These are phyloP conservation scores for Trichacis sp. DNA, from an alignment of 2,888 invertebrate species.

Conservation along the genomic window DNA sequence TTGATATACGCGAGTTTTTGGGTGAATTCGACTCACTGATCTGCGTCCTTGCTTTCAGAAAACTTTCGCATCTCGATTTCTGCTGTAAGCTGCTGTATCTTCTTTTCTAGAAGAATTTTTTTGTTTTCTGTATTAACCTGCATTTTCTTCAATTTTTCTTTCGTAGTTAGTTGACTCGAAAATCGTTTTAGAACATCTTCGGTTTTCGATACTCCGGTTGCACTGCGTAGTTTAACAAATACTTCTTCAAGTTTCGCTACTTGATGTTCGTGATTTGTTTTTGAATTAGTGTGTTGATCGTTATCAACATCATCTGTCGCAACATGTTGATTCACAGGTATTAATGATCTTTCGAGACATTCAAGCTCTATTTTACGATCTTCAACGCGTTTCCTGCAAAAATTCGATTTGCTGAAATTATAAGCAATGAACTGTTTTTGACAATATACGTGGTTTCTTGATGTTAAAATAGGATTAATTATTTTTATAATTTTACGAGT, in stretches of 20 bases:
- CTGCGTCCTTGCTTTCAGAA: conserved; percentile 83
- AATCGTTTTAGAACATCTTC: conserved; percentile 83
- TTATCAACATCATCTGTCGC: conserved; percentile 59
- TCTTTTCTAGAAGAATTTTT: conserved; percentile 78
- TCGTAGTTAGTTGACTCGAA: conserved; percentile 80
- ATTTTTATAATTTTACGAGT: no score
- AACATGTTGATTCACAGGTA: conserved; percentile 72
- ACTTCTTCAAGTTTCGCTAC: conserved; percentile 71
- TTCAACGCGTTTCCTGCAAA: conserved; percentile 75
- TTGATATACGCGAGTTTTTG: no score
- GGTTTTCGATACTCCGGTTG: conserved; percentile 81
- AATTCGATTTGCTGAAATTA: not conserved
- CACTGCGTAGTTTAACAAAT: conserved; percentile 81
- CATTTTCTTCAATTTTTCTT: conserved; percentile 77
- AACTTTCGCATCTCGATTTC: conserved; percentile 84
- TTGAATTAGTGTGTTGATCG: conserved; percentile 52
- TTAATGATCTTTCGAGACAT: conserved; percentile 81
- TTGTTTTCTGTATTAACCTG: conserved; percentile 80
- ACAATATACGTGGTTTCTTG: no score
- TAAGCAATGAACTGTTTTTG: no score
- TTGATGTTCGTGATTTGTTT: conserved; percentile 66
- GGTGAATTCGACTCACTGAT: conserved; percentile 78
- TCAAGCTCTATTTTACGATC: conserved; percentile 81
- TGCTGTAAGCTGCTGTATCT: conserved; percentile 75
- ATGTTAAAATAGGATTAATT: no score